A percentile compares a stretch with the other conserved stretches of the same genome.
These are phyloP conservation scores for Drosophila phalerata DNA, from an alignment of 2,888 invertebrate species.

Conservation along the genomic window DNA sequence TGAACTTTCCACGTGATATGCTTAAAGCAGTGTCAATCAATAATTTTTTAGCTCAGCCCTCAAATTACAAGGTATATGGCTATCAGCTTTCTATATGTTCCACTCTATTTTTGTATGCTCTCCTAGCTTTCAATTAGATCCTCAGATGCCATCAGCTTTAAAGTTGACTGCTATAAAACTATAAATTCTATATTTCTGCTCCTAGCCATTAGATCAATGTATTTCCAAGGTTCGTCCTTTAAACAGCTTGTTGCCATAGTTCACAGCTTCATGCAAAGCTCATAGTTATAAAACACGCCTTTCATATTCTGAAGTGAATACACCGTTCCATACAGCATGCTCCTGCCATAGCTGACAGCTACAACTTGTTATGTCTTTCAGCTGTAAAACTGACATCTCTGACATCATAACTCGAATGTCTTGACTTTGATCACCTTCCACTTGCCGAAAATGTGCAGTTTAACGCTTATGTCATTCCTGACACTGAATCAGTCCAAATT, in stretches of 20 bases:
- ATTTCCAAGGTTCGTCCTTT: too few species aligned
- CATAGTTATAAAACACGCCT: neutral
- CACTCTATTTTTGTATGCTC: neutral
- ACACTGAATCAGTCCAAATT: constrained; percentile 52
- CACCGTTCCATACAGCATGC: neutral
- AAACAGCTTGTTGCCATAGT: too few species aligned
- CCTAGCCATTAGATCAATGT: too few species aligned
- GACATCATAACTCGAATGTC: constrained; percentile 28
- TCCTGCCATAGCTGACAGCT: constrained; percentile 7
- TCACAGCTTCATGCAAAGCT: neutral
- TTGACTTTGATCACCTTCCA: constrained; percentile 29
- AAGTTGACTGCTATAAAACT: too few species aligned
- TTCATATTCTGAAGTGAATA: neutral
- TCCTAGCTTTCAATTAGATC: neutral
- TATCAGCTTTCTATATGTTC: neutral
- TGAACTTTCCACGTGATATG: too few species aligned
- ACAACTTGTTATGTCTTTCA: constrained; percentile 9
- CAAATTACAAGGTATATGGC: too few species aligned
- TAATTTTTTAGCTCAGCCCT: constrained; percentile 5
- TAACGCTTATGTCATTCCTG: constrained; percentile 49
- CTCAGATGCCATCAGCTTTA: too few species aligned
- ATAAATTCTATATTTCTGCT: too few species aligned
- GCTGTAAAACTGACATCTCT: constrained; percentile 9
- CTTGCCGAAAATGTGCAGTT: constrained; percentile 28
- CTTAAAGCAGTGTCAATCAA: constrained; percentile 29